Conservation (phyloP, 2,113 vertebrate genomes). For the Eolophus roseicapilla region DNA sequence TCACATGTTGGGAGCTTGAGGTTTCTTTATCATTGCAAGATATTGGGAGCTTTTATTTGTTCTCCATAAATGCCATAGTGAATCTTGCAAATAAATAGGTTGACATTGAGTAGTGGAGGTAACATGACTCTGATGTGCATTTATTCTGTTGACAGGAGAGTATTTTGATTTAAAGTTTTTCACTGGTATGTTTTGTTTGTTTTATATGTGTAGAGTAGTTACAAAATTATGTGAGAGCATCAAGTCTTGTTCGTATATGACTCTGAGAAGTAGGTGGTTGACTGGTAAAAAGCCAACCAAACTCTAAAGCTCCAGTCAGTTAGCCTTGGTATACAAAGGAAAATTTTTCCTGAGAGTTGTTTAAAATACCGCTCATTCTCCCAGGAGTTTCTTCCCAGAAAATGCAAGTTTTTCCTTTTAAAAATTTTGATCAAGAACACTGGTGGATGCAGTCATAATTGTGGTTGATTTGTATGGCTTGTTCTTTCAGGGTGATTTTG, state of each 20-base stretch:
- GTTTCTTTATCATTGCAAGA: neutral
- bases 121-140: neutral
- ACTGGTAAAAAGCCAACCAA: neutral
- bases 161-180: neutral
- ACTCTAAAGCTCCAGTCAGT: neutral
- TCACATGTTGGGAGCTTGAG: neutral
- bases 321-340: neutral
- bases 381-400: neutral
- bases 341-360: neutral
- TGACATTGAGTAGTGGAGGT: neutral
- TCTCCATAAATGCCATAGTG: neutral
- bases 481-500: neutral
- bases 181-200: neutral
- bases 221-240: neutral
- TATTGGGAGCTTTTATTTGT: neutral
- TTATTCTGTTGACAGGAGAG: neutral
- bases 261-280: neutral
- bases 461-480: neutral
- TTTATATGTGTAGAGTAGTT: neutral
- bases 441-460: neutral
- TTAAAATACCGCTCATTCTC: neutral
- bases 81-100: neutral
- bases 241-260: neutral
- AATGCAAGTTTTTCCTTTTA: neutral
- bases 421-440: neutral